phyloP scores from a whole-genome alignment of 2,888 invertebrate genomes.

The Glaucopsyche alexis region DNA sequence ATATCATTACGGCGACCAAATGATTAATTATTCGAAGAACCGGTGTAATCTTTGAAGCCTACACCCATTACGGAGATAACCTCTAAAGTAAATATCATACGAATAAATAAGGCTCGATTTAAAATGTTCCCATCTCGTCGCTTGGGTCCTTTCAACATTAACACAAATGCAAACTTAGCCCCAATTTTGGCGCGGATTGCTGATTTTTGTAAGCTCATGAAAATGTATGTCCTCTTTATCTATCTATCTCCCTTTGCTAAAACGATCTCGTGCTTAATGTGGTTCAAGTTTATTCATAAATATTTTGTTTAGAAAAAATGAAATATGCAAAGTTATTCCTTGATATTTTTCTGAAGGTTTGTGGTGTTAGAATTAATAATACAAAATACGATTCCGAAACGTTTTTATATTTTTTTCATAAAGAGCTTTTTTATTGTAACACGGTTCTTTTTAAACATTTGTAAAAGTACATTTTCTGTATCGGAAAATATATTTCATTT shows the following conservation, averaged over 20 bases:
- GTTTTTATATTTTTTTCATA: slow-evolving; percentile 6
- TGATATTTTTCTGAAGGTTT: slow-evolving; percentile 1
- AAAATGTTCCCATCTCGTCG: slow-evolving; percentile 43
- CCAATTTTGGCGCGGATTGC: slow-evolving; percentile 58
- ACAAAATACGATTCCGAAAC: background rate
- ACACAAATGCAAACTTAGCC: slow-evolving; percentile 60
- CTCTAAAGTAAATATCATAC: slow-evolving; percentile 56
- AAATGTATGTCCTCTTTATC: slow-evolving; percentile 70
- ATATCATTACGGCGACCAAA: slow-evolving; percentile 70
- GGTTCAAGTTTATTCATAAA: slow-evolving; percentile 58
- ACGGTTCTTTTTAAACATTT: background rate
- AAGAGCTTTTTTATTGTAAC: background rate
- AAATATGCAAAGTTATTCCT: slow-evolving; percentile 22
- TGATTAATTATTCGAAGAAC: slow-evolving; percentile 80
- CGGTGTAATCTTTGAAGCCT: slow-evolving; percentile 73
- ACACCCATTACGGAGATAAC: slow-evolving; percentile 59
- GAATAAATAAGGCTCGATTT: slow-evolving; percentile 55
- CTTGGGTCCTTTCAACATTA: slow-evolving; percentile 54
- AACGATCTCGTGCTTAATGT: slow-evolving; percentile 70
- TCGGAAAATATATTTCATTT: background rate
- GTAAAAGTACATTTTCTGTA: background rate
- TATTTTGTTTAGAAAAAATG: slow-evolving; percentile 27
- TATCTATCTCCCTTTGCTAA: slow-evolving; percentile 65
- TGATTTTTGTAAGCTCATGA: slow-evolving; percentile 62
- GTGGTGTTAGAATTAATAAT: slow-evolving; percentile 15